Evolutionary conservation across 2,113 vertebrate genomes (phyloP), one percentile per base, ranked within the genome.

Genomic region (Myiagra hebetior): DNA sequence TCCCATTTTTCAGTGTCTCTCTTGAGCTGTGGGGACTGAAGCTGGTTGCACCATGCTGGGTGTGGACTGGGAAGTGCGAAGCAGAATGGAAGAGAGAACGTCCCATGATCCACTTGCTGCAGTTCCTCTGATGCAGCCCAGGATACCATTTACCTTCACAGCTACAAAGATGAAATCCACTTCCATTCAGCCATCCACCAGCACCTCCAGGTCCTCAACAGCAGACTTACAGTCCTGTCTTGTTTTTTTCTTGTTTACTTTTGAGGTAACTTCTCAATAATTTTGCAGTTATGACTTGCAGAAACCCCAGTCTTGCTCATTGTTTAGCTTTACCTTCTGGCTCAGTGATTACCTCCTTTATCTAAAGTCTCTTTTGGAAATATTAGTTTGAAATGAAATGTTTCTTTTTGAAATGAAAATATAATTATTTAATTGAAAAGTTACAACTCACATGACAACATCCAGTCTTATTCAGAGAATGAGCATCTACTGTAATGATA

Each of bases 101-200:
- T 41, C 62, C 24, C 0, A 1, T 30, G 35, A 44, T 7, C 15
- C 16, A 3, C 27, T 67, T n/a, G 15, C 26, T 50, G 28, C 50
- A 53, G 14, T 9, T 79, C 63, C 76, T 41, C 20, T 50, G 27
- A 60, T 50, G 35, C 13, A 56, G 12, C 19, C 18, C 37, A 42
- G 28, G 30, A 55, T 15, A n/a, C 3, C 0, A 0, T 21, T 37
- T 60, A 28, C 28, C 39, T 75, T 53, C 0, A 0, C 60, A n/a
- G 23, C 41, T 87, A 18, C 24, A 53, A 42, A 64, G 24, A 20
- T 70, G 31, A 64, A 87, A 78, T 17, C 8, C 22, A 23, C 20
- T 73, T 56, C 26, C 1, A 2, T 65, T 64, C 55, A 70, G 35
- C 5, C 30, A 12, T 49, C 21, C 41, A 52, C 15, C 7, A 78